Evolutionary conservation across 2,888 invertebrate species (phyloP).

Genomic region (Trilocha varians): DNA sequence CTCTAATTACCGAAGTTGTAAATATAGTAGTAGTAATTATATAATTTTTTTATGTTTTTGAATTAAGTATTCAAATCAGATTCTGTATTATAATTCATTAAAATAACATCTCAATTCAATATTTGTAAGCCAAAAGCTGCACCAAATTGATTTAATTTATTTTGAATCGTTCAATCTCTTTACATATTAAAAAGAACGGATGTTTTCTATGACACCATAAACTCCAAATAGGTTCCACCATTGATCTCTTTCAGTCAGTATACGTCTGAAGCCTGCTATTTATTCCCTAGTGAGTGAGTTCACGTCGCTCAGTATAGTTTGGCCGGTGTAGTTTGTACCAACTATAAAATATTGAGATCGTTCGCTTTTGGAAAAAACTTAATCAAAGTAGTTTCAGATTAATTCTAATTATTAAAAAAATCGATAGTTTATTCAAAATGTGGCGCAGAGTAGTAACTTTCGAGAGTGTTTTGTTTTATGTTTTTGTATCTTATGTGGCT

Average conservation of each 20-base stretch:
- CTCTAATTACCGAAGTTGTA: too few relatives aligned
- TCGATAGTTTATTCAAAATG: slow-evolving; percentile 19
- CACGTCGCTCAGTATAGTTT: slow-evolving; percentile 33
- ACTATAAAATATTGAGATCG: slow-evolving; percentile 1
- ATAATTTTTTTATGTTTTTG: too few relatives aligned
- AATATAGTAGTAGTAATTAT: too few relatives aligned
- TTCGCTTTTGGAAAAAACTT: not conserved
- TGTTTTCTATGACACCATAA: not conserved
- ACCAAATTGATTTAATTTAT: too few relatives aligned
- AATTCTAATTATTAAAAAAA: not conserved
- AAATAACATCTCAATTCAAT: too few relatives aligned
- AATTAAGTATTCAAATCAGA: too few relatives aligned
- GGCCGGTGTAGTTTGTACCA: slow-evolving; percentile 20
- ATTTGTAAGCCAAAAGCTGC: too few relatives aligned
- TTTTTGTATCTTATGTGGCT: slow-evolving; percentile 23
- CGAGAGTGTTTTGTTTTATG: slow-evolving; percentile 19
- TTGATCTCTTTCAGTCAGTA: slow-evolving; percentile 12
- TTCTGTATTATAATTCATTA: too few relatives aligned
- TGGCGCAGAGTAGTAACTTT: slow-evolving; percentile 20
- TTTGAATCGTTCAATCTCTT: not conserved
- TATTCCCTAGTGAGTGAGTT: slow-evolving; percentile 28
- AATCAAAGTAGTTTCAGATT: too few relatives aligned
- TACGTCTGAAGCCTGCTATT: slow-evolving; percentile 23
- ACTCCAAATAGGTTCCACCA: not conserved
- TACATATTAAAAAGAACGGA: not conserved